Evolutionary conservation across 2,797 vertebrate species (phyloP).

Genomic region (Propithecus deckenii): DNA sequence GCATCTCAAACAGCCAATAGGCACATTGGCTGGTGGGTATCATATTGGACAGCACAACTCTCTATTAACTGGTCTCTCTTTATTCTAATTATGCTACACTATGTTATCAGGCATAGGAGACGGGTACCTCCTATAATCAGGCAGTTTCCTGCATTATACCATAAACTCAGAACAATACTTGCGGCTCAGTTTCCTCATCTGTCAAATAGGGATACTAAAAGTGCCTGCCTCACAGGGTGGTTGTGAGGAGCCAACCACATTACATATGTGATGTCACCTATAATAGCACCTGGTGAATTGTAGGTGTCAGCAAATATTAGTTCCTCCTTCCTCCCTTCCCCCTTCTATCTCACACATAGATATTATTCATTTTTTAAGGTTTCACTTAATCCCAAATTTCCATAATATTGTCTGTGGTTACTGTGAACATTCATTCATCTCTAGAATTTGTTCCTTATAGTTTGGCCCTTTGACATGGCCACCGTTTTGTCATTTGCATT

Average conservation of each 20-base stretch:
- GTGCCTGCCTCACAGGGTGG: neutral
- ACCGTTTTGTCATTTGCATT: neutral
- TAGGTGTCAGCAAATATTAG: neutral
- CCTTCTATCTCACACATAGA: neutral
- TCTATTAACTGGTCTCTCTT: neutral
- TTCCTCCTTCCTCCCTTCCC: neutral
- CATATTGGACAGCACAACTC: neutral
- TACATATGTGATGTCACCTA: neutral
- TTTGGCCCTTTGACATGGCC: neutral
- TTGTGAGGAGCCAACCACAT: neutral
- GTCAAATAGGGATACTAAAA: conserved; percentile 19
- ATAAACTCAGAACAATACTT: neutral
- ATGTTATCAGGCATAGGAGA: neutral
- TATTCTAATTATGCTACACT: neutral
- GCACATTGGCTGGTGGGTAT: neutral
- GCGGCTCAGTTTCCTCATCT: neutral
- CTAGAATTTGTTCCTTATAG: neutral
- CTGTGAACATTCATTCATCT: neutral
- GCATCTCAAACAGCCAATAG: neutral
- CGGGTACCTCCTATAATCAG: neutral
- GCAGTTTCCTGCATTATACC: neutral
- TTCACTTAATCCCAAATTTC: neutral
- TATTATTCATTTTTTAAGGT: neutral
- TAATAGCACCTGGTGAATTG: neutral
- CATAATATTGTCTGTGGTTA: neutral